Evolutionary conservation across 2,797 vertebrate genomes (phyloP).

Genomic region (Notamacropus eugenii): DNA sequence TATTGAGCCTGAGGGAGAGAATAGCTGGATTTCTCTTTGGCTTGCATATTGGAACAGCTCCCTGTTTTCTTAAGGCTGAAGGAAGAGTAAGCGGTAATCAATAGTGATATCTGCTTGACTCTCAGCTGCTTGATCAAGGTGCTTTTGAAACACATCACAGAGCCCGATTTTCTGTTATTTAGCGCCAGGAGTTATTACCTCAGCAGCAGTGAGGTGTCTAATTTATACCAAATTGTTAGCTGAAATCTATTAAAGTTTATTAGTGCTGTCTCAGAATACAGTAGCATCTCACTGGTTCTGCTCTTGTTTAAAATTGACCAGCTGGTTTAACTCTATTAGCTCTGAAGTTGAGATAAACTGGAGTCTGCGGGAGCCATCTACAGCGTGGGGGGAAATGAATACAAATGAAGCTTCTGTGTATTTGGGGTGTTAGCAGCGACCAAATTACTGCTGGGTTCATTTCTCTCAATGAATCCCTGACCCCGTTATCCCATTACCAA

Average conservation of each 20-base stretch:
- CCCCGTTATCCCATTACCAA: slow-evolving; percentile 10
- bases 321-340: slow-evolving; percentile 75
- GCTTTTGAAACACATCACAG: slow-evolving; percentile 80
- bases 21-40: slow-evolving; percentile 61
- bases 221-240: slow-evolving; percentile 78
- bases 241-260: slow-evolving; percentile 82
- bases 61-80: slow-evolving; percentile 73
- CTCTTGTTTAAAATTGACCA: slow-evolving; percentile 74
- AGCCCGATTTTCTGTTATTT: slow-evolving; percentile 81
- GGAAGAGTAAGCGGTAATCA: slow-evolving; percentile 83
- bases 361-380: neutral
- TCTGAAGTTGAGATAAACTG: slow-evolving; percentile 66
- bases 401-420: neutral
- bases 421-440: slow-evolving; percentile 12
- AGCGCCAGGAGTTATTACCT: slow-evolving; percentile 81
- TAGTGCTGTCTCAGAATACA: slow-evolving; percentile 78
- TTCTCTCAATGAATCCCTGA: neutral
- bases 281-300: slow-evolving; percentile 71
- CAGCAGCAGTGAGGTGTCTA: slow-evolving; percentile 74
- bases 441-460: slow-evolving; percentile 32
- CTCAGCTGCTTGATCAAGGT: slow-evolving; percentile 73
- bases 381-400: neutral
- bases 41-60: slow-evolving; percentile 71
- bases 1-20: slow-evolving; percentile 60
- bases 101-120: slow-evolving; percentile 82